Conservation (phyloP, 2,888 invertebrate species). For the Drosophila yooni region DNA sequence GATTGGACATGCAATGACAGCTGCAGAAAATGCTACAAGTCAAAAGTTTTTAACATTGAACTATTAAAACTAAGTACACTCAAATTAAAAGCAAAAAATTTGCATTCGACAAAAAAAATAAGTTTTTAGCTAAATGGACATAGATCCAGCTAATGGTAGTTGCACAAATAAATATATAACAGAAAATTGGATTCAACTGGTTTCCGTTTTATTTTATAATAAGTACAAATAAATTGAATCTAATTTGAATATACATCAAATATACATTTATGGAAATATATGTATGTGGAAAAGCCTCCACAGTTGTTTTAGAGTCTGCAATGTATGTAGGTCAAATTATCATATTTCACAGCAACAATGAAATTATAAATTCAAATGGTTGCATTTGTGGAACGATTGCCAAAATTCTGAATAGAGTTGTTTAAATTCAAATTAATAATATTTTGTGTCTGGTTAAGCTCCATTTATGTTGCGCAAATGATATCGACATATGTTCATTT, state of each 20-base stretch:
- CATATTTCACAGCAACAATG: neutral
- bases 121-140: neutral
- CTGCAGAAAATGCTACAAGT: neutral
- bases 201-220: neutral
- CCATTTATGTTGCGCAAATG: neutral
- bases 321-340: neutral
- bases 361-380: neutral
- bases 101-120: neutral
- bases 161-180: neutral
- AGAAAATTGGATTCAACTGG: neutral
- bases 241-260: neutral
- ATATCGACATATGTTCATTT: neutral
- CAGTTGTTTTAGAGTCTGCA: neutral
- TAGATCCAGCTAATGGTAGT: neutral
- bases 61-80: neutral
- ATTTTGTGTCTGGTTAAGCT: neutral
- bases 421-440: neutral
- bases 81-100: neutral
- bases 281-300: neutral
- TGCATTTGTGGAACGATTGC: neutral
- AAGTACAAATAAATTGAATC: neutral
- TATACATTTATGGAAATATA: neutral
- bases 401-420: neutral
- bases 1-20: constrained; percentile 1
- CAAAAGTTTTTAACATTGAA: neutral